phyloP scores from a whole-genome alignment of 2,113 vertebrate species.

The Micronisus gabar region DNA sequence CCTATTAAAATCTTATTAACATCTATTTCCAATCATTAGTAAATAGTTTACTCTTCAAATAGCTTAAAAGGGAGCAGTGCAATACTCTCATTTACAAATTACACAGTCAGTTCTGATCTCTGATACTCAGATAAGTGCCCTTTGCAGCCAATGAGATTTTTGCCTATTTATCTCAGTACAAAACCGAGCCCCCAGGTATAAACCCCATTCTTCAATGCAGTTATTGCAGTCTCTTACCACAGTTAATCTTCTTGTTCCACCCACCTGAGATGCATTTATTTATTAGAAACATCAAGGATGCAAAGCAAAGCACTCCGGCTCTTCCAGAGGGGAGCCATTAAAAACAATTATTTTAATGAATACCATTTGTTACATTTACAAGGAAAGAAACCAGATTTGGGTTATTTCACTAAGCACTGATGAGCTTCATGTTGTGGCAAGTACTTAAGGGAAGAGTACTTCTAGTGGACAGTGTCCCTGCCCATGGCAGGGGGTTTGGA shows the following conservation, averaged over 20 bases:
- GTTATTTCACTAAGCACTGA: background rate
- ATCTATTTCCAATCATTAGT: background rate
- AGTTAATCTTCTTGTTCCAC: background rate
- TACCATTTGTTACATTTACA: background rate
- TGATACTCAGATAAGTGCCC: background rate
- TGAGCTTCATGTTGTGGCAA: background rate
- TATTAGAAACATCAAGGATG: background rate
- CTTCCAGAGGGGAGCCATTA: background rate
- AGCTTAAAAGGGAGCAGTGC: background rate
- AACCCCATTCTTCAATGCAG: background rate
- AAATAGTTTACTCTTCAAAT: background rate
- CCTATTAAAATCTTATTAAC: background rate
- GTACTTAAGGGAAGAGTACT: background rate
- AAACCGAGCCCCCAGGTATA: background rate
- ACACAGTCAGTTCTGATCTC: background rate
- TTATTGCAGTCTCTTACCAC: background rate
- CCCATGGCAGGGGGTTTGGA: no score
- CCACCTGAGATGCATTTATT: background rate
- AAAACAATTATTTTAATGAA: background rate
- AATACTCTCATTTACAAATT: background rate
- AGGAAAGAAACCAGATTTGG: background rate
- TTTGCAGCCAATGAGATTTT: background rate
- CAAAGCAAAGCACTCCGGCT: fast-evolving
- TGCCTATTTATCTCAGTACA: background rate
- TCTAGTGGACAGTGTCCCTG: no score